These are phyloP conservation scores for Pseudois nayaur DNA, from an alignment of 2,113 vertebrate species.

Conservation along the genomic window DNA sequence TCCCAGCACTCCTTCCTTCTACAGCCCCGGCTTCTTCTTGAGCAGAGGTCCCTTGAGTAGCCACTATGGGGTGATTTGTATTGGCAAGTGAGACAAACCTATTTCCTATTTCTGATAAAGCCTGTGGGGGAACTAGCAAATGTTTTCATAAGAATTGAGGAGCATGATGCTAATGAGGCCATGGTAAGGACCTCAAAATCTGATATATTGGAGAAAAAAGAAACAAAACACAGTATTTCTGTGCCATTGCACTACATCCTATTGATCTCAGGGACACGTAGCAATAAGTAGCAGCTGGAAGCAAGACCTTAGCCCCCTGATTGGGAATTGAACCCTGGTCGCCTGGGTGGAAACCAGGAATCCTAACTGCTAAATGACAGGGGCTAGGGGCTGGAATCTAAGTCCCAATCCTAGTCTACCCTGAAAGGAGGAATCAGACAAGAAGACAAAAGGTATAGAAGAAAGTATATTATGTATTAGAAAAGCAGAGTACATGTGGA, in stretches of 20 bases:
- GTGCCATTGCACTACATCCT: background rate
- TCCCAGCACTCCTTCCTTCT: background rate
- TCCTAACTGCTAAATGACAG: background rate
- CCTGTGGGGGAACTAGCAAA: background rate
- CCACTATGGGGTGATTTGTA: background rate
- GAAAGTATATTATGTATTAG: background rate
- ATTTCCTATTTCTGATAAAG: background rate
- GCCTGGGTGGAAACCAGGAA: background rate
- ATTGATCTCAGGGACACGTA: background rate
- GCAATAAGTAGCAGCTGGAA: background rate
- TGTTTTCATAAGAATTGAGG: background rate
- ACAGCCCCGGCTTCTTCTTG: background rate
- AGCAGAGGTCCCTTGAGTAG: background rate
- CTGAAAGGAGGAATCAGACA: background rate
- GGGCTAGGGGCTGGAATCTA: background rate
- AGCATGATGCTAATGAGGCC: background rate
- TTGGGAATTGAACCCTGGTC: background rate
- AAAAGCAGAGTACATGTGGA: background rate
- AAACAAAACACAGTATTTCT: background rate
- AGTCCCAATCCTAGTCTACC: background rate
- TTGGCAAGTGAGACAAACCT: background rate
- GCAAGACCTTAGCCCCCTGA: background rate
- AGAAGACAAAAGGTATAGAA: background rate
- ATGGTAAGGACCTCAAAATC: background rate
- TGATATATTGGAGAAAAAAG: background rate